Conservation (phyloP, 2,113 vertebrate species). For the Crocuta crocuta region DNA sequence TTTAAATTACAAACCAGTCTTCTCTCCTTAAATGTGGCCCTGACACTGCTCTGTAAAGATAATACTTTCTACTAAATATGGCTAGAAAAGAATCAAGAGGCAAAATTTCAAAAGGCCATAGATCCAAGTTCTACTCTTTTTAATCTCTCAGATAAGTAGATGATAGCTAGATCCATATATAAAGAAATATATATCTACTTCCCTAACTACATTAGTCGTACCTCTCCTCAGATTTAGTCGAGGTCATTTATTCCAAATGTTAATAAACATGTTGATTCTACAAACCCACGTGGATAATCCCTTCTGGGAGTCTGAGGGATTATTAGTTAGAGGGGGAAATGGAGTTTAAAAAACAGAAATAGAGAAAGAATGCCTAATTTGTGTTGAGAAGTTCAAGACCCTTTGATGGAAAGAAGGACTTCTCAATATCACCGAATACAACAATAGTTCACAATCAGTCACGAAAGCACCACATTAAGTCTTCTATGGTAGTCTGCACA, state of each 20-base stretch:
- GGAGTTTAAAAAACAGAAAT: background rate
- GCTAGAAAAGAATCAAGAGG: background rate
- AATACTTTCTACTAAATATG: background rate
- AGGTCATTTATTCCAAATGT: background rate
- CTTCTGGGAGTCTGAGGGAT: background rate
- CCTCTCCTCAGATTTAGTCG: background rate
- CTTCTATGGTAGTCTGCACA: background rate
- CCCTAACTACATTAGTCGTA: no score
- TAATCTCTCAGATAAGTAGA: background rate
- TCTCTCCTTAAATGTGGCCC: background rate
- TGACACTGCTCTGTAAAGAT: fast-evolving
- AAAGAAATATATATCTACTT: background rate
- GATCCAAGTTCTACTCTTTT: background rate
- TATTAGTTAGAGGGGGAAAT: background rate
- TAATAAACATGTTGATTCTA: background rate
- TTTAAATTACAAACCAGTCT: background rate
- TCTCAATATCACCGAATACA: background rate
- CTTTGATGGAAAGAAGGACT: background rate
- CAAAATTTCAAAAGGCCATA: background rate
- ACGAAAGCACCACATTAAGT: background rate
- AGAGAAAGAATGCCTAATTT: background rate
- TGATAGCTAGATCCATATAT: background rate
- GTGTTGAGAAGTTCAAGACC: background rate
- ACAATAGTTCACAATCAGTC: background rate
- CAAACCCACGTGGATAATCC: background rate